Evolutionary conservation across 2,888 invertebrate genomes (phyloP), one percentile per base, ranked within the genome.

Genomic region (Archaeoteleia sp.): DNA sequence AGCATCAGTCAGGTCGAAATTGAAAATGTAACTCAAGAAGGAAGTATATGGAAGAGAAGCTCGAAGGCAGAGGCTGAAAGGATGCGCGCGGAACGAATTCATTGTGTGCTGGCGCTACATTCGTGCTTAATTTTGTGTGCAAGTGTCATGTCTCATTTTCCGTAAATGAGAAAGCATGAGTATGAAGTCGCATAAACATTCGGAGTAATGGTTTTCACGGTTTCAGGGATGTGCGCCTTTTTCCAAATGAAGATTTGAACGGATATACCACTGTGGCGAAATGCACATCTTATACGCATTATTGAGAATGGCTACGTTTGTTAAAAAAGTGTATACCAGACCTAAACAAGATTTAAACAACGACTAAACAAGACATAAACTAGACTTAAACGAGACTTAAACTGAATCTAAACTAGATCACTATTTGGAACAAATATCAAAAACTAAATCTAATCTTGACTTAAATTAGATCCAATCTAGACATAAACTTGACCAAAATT

Each of bases 181-280:
- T 12, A 27, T 42, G 54, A 48, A 62, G 34, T 62, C 35, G 40
- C 48, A 53, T 62, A 62, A 62, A 62, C 54, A 62, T 29, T 35
- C 23, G 8, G 25, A 40, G 35, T 63, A 63, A 49, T 49, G 20
- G 43, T 27, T 49, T 42, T 14, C 43, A 7, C 30, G 32, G 35
- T 55, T 40, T 25, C 13, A 15, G 10, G 29, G 32, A 61, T 46
- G 46, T 53, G 34, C 6, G 27, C 13, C 32, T 53, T 25, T 23
- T 53, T 61, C 32, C 15, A 54, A 53, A 40, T 53, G 45, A 53
- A 53, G 46, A 17, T 51, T 17, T 14, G 17, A 15, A 60, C 54
- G 42, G 48, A 54, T 54, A 54, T 54, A 25, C 45, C 17, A 10
- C n/a, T 12, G 17, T 30, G 17, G 32, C 9, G 14, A 8, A 25